Evolutionary conservation across 2,888 invertebrate genomes (phyloP).

Genomic region (Arge pagana): DNA sequence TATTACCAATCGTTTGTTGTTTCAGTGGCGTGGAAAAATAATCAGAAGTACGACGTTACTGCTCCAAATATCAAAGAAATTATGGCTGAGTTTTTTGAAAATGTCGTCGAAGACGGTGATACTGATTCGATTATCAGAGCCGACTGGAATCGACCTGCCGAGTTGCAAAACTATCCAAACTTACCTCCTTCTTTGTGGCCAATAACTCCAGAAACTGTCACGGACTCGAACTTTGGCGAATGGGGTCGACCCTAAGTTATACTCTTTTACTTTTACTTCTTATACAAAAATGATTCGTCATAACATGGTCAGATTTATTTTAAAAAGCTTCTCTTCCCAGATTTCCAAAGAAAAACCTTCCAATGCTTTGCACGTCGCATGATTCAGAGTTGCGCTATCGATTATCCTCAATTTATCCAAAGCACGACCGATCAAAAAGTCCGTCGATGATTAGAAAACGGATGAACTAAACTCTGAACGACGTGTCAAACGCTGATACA

Average conservation of each 20-base stretch:
- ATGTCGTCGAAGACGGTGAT: slow-evolving; percentile 49
- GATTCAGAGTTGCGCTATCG: too few species aligned
- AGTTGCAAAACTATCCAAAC: slow-evolving; percentile 59
- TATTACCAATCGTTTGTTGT: slow-evolving; percentile 27
- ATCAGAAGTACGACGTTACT: slow-evolving; percentile 38
- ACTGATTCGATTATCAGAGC: slow-evolving; percentile 58
- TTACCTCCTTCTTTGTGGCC: slow-evolving; percentile 68
- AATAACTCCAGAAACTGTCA: slow-evolving; percentile 62
- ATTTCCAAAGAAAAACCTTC: too few species aligned
- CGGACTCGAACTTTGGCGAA: slow-evolving; percentile 58
- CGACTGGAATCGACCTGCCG: slow-evolving; percentile 64
- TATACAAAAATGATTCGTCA: too few species aligned
- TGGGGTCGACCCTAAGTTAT: slow-evolving; percentile 61
- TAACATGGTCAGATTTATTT: too few species aligned
- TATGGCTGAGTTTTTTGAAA: slow-evolving; percentile 45
- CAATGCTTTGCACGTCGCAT: too few species aligned
- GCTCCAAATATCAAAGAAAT: slow-evolving; percentile 36
- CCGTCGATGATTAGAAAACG: too few species aligned
- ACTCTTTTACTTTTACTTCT: too few species aligned
- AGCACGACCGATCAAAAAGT: too few species aligned
- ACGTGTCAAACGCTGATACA: too few species aligned
- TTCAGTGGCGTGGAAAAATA: slow-evolving; percentile 53
- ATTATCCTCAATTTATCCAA: too few species aligned
- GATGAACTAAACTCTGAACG: too few species aligned
- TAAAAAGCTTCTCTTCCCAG: too few species aligned